Conservation (phyloP, 1,140 invertebrate genomes). For the Bradysia coprophila region DNA sequence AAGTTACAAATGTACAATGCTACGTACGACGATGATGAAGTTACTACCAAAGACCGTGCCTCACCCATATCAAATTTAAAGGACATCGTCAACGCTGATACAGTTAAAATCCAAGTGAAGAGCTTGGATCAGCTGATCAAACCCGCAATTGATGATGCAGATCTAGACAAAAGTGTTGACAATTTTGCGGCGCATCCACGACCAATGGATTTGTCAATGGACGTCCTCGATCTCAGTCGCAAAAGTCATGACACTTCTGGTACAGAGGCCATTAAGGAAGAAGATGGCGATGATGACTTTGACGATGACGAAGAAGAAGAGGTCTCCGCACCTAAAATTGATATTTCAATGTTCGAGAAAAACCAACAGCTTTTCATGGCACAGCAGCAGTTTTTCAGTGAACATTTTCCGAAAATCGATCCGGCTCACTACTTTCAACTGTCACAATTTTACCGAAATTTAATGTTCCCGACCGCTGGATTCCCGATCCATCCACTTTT, state of each 20-base stretch:
- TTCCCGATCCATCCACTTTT: constrained; percentile 33
- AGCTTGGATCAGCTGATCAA: constrained; percentile 36
- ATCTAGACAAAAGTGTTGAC: constrained; percentile 22
- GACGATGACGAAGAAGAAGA: constrained; percentile 21
- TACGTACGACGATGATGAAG: constrained; percentile 15
- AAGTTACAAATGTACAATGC: constrained; percentile 7
- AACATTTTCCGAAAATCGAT: constrained; percentile 31
- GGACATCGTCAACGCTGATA: constrained; percentile 14
- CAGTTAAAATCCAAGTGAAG: constrained; percentile 38
- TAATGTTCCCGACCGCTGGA: constrained; percentile 21
- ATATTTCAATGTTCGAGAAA: constrained; percentile 22
- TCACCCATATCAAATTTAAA: constrained; percentile 29
- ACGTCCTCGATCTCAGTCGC: constrained; percentile 74
- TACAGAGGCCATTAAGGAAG: not conserved
- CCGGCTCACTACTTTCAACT: constrained; percentile 30
- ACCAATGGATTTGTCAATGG: constrained; percentile 59
- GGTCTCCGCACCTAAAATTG: constrained; percentile 4
- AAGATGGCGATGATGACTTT: constrained; percentile 21
- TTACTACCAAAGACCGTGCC: constrained; percentile 13
- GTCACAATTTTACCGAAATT: constrained; percentile 29
- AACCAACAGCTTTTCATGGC: constrained; percentile 30
- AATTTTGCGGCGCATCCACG: constrained; percentile 8
- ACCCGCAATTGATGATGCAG: constrained; percentile 23
- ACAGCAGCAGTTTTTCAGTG: constrained; percentile 37
- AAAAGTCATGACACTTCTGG: constrained; percentile 39